Evolutionary conservation across 2,113 vertebrate genomes (phyloP), one percentile per base, ranked within the genome.

Genomic region (Motacilla alba): DNA sequence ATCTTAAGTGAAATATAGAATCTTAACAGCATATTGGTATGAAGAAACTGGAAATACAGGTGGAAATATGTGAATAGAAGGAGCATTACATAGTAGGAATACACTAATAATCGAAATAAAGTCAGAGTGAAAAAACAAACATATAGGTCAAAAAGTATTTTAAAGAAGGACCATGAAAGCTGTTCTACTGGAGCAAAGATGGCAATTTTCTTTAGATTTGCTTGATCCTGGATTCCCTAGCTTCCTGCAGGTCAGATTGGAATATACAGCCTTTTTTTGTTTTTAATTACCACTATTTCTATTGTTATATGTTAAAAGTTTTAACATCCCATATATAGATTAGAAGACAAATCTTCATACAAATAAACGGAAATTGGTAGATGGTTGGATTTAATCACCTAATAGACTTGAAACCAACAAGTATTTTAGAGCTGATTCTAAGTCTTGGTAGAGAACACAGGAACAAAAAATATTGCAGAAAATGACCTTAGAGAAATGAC

Each of bases 51-150:
- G 22, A 83, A 77, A 59, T 66, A 55, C 1, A 87, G 13, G 10
- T 79, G 16, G 15, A 58, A 18, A 64, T 37, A 56, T 0, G 0
- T 24, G 19, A 87, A 13, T 21, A 27, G 19, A 80, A 28, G 11
- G 6, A 20, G 5, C 5, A 66, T 59, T 58, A 53, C 3, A 19
- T n/a, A 23, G 23, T 11, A 76, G 7, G 7, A 35, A 64, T 72
- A 7, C 7, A 55, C 11, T 20, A 70, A 21, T 10, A 78, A 93
- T 64, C 6, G 44, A 44, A 87, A 49, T 22, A 37, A 87, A 66
- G 1, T 41, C 27, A 91, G 28, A 0, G 0, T 44, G 9, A 60
- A 87, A 85, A 76, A 39, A 6, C 1, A 55, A 20, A 20, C 4
- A 17, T 68, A 56, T 26, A 33, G 3, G 4, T 41, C 6, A 76